Base-by-base conservation (phyloP, 2,113 vertebrate genomes). In the Nannospalax galili region DNA sequence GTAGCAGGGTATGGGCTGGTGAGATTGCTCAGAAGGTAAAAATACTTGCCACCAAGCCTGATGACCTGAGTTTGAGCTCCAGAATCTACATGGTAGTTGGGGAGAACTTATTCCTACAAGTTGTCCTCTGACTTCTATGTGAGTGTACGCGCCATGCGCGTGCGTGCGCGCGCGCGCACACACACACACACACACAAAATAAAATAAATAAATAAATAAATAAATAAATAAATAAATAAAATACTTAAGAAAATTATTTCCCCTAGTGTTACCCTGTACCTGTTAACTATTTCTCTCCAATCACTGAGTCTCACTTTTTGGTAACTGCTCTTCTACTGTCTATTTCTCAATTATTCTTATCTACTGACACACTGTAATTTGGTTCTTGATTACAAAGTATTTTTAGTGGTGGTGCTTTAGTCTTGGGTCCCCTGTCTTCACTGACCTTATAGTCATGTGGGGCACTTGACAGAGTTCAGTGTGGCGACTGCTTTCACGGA, bases 301-400 rank as follows among this genome's bases (percentile, higher is more conserved):
- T 14, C 35, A 6, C 16, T 56, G 74, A 4, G 24, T 15, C 3
- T 0, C 48, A 1, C 22, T n/a, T 52, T 17, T 73, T 69, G 45
- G 30, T 35, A 75, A 24, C 15, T 35, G 14, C 35, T 52, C 14
- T n/a, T 74, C 3, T n/a, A n/a, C n/a, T 73, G 6, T 56, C 56
- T 81, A 7, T 52, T 79, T 92, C n/a, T 88, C 17, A n/a, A 87
- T 78, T 69, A 91, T 14, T 91, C 84, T 87, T 72, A 84, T 48
- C 70, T 91, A 64, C 19, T 77, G 32, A 72, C 20, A 45, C 16
- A 40, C 56, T 95, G 93, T 77, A 35, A 84, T 75, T 89, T 87
- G 79, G 65, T 65, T 92, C n/a, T 58, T 88, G n/a, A 40, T 88
- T 96, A 70, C 19, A n/a, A 86, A 79, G 62, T 78, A 70, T 22